These are phyloP conservation scores for Euura lappo DNA, from an alignment of 1,140 invertebrate genomes.

Conservation along the genomic window DNA sequence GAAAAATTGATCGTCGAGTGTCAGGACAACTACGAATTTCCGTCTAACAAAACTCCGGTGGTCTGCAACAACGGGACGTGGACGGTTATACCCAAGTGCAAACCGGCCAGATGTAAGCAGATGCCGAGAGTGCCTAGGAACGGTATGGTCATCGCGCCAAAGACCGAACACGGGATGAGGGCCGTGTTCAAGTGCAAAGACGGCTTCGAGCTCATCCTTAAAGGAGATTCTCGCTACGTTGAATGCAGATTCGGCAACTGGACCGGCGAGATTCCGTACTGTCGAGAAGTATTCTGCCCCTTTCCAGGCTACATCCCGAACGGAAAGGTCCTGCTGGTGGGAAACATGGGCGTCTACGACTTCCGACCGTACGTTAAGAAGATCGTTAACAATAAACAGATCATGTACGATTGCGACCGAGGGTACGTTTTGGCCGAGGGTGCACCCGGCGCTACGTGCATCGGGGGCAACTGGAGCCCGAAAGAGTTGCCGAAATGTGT, in stretches of 20 bases:
- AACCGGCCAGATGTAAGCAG: constrained; percentile 82
- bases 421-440: constrained; percentile 81
- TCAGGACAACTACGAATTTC: constrained; percentile 81
- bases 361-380: constrained; percentile 89
- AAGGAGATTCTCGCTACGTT: constrained; percentile 68
- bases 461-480: constrained; percentile 84
- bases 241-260: constrained; percentile 88
- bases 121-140: constrained; percentile 82
- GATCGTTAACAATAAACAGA: constrained; percentile 85
- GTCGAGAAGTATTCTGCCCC: constrained; percentile 87
- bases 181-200: constrained; percentile 86
- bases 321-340: constrained; percentile 87
- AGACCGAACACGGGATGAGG: constrained; percentile 88
- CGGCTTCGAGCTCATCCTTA: constrained; percentile 71
- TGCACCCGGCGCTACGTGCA: constrained; percentile 86
- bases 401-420: constrained; percentile 90
- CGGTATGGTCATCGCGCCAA: constrained; percentile 91
- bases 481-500: constrained; percentile 73
- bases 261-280: constrained; percentile 79
- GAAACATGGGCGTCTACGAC: constrained; percentile 92
- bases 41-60: constrained; percentile 69
- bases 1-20: constrained; percentile 80
- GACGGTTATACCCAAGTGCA: constrained; percentile 85
- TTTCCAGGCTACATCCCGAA: constrained; percentile 87
- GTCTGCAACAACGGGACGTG: constrained; percentile 91